Base-by-base conservation (phyloP, 2,797 vertebrate genomes). In the Sternotherus odoratus region DNA sequence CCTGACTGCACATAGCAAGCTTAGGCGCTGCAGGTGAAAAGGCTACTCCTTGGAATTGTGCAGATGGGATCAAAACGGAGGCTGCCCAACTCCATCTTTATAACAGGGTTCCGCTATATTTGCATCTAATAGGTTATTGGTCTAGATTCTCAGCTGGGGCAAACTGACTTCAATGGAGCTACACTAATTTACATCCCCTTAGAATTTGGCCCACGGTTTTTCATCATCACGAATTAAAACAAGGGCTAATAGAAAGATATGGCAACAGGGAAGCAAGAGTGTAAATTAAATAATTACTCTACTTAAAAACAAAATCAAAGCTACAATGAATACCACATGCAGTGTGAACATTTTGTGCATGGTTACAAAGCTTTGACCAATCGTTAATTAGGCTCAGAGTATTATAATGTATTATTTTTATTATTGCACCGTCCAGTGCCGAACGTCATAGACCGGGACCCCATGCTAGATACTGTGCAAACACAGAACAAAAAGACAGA, bases 131-230 rank as follows among this genome's bases (percentile, higher is more conserved):
- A 90, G 96, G 94, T 95, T 95, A 69, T 28, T 28, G 95, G 95
- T 96, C 91, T 92, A 96, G 87, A 89, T 93, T 95, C 24, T 96
- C 94, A 96, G 95, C 94, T 95, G 95, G 94, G 92, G 89, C 0
- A 1, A 93, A 90, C 90, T 94, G 94, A 95, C 92, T 89, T 93
- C 94, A 90, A 96, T 87, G 49, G 96, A 85, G 91, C 94, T 75
- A 91, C 7, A 43, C 79, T 91, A 90, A 86, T 93, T 95, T 92
- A 95, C 96, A 96, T 95, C 96, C 95, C 93, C 96, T 96, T 96
- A 0, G 51, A 87, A 93, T 96, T 95, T 96, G 95, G 91, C 94
- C 95, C 8, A 12, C 83, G 79, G 90, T 81, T 95, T 96, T 95
- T 85, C 92, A 79, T 82, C 79, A 74, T 88, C 53, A 74, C 13